Evolutionary conservation across 2,888 invertebrate genomes (phyloP).

Genomic region (Stegana nigrithorax): DNA sequence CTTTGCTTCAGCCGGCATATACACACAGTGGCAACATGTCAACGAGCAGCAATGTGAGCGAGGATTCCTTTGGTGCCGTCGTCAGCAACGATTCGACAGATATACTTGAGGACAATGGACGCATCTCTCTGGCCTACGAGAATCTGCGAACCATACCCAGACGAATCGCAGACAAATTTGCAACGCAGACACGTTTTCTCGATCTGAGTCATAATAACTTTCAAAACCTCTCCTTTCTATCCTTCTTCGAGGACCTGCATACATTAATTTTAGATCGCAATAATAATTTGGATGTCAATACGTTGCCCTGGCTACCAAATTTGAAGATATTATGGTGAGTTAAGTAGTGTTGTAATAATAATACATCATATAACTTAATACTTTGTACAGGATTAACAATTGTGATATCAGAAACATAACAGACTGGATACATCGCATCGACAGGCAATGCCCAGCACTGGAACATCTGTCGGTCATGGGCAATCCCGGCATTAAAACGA

Average conservation of each 20-base stretch:
- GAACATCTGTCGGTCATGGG: slow-evolving; percentile 82
- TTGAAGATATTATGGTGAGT: slow-evolving; percentile 80
- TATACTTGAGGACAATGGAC: slow-evolving; percentile 70
- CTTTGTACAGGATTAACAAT: slow-evolving; percentile 73
- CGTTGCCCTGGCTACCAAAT: slow-evolving; percentile 78
- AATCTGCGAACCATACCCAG: slow-evolving; percentile 75
- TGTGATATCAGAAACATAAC: slow-evolving; percentile 75
- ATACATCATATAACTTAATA: no score
- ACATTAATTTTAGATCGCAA: slow-evolving; percentile 87
- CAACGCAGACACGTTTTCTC: slow-evolving; percentile 73
- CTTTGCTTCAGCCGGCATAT: slow-evolving; percentile 51
- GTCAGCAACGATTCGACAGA: no score
- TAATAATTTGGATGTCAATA: slow-evolving; percentile 76
- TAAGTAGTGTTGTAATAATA: not conserved
- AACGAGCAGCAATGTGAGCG: slow-evolving; percentile 51
- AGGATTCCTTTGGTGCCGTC: slow-evolving; percentile 58
- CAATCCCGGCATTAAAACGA: slow-evolving; percentile 80
- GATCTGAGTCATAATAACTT: slow-evolving; percentile 81
- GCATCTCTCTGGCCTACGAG: slow-evolving; percentile 79
- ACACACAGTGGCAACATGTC: slow-evolving; percentile 51
- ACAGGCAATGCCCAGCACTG: slow-evolving; percentile 79
- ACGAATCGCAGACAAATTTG: slow-evolving; percentile 74
- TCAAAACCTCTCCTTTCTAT: slow-evolving; percentile 80
- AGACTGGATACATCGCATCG: slow-evolving; percentile 79
- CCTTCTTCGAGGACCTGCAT: slow-evolving; percentile 78